A percentile compares a stretch with the other conserved stretches of the same genome.
These are phyloP conservation scores for Rambutsinella grinnellia DNA, from an alignment of 2,888 invertebrate species.

Conservation along the genomic window DNA sequence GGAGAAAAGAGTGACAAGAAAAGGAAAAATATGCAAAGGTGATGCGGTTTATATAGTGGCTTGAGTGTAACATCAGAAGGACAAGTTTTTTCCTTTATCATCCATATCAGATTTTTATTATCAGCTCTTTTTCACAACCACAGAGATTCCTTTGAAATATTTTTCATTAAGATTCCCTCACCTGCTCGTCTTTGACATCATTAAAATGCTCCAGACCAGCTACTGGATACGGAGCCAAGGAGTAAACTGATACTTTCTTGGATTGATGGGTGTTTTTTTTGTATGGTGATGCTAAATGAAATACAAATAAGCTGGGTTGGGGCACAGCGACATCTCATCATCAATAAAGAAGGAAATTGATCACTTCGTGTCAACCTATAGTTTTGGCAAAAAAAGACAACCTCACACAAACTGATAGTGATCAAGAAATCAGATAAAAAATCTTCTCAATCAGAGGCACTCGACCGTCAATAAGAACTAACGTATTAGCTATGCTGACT, in stretches of 20 bases:
- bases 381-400: constrained; percentile 29
- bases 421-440: constrained; percentile 49
- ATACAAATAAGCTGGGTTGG: constrained; percentile 5
- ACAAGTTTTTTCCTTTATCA: constrained; percentile 31
- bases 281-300: not conserved
- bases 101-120: constrained; percentile 40
- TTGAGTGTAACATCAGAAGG: constrained; percentile 33
- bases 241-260: not conserved
- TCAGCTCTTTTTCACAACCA: constrained; percentile 24
- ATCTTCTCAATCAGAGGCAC: constrained; percentile 41
- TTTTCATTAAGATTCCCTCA: not conserved
- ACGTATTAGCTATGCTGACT: not conserved
- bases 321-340: not conserved
- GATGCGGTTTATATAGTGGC: not conserved
- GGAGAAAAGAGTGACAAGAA: constrained; percentile 15
- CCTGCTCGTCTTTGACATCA: constrained; percentile 33
- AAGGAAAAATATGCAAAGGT: not conserved
- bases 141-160: constrained; percentile 8
- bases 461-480: constrained; percentile 33
- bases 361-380: constrained; percentile 27
- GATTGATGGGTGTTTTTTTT: too few relatives aligned
- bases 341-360: constrained; percentile 17
- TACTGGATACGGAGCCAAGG: constrained; percentile 7
- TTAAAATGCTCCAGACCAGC: constrained; percentile 34
- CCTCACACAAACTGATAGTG: constrained; percentile 47